Evolutionary conservation across 2,888 invertebrate species (phyloP), one percentile per base, ranked within the genome.

Genomic region (Cosmia trapezina): DNA sequence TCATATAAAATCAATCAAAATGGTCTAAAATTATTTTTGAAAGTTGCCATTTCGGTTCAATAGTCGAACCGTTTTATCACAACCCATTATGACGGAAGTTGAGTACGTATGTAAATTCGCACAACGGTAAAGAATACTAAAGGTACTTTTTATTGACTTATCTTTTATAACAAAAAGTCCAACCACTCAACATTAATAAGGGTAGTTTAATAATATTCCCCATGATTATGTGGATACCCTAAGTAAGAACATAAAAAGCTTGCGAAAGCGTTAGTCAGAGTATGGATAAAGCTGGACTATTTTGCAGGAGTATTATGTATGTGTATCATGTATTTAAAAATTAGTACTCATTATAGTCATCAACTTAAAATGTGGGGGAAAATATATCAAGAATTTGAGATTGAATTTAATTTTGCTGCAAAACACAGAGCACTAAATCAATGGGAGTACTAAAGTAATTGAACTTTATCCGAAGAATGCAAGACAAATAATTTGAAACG

Each of bases 211-310:
- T 81, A n/a, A 64, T 33, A 81, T 73, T 54, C 47, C 45, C 49
- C 56, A 59, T 45, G 17, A 45, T 51, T 60, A 76, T 70, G 63
- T 65, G 54, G 33, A 45, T 65, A 75, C 66, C 65, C 70, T 53
- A 72, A 73, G 43, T 70, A 69, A 61, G 17, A 37, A 76, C 60
- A 80, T 60, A 76, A 37, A 66, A 85, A 83, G 86, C 82, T 67
- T 64, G 78, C 68, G 17, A 64, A 85, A 85, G 84, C 82, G 28
- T 83, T 85, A 83, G 86, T 80, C 45, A 62, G 68, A 72, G 64
- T 67, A 78, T 69, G 65, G 80, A 74, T 60, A 63, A 85, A 83
- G 84, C 84, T 77, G 74, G 71, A 75, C 69, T 78, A 37, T 63
- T 51, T 28, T 28, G 63, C 66, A 63, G 17, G 62, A 76, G 74